phyloP scores from a whole-genome alignment of 2,888 invertebrate species.

The Apotomis betuletana region DNA sequence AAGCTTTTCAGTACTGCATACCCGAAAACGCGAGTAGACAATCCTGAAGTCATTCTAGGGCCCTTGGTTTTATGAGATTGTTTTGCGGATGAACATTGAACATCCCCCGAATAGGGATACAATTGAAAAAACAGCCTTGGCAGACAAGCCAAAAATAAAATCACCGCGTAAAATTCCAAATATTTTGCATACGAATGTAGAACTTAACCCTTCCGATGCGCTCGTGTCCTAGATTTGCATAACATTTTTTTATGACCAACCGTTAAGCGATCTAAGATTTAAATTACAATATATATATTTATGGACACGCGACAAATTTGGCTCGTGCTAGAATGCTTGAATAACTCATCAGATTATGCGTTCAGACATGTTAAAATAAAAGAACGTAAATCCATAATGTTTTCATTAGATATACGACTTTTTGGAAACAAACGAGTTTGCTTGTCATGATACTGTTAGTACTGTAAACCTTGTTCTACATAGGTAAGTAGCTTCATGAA shows the following conservation, averaged over 20 bases:
- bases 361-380: neutral
- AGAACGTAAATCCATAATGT: neutral
- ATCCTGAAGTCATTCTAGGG: too few relatives aligned
- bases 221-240: conserved; percentile 40
- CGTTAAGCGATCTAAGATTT: conserved; percentile 37
- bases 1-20: too few relatives aligned
- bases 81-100: neutral
- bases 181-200: conserved; percentile 41
- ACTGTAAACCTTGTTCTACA: neutral
- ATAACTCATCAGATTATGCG: conserved; percentile 7
- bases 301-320: conserved; percentile 36
- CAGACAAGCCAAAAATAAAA: conserved; percentile 7
- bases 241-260: conserved; percentile 31
- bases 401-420: neutral
- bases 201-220: conserved; percentile 39
- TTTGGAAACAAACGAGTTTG: neutral
- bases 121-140: neutral
- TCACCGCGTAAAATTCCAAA: conserved; percentile 19
- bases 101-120: neutral
- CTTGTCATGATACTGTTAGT: conserved; percentile 4
- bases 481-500: neutral
- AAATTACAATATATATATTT: conserved; percentile 36
- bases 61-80: neutral
- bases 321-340: conserved; percentile 33
- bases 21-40: too few relatives aligned